Evolutionary conservation across 2,113 vertebrate species (phyloP), one percentile per base, ranked within the genome.

Genomic region (Lepidothrix coronata): DNA sequence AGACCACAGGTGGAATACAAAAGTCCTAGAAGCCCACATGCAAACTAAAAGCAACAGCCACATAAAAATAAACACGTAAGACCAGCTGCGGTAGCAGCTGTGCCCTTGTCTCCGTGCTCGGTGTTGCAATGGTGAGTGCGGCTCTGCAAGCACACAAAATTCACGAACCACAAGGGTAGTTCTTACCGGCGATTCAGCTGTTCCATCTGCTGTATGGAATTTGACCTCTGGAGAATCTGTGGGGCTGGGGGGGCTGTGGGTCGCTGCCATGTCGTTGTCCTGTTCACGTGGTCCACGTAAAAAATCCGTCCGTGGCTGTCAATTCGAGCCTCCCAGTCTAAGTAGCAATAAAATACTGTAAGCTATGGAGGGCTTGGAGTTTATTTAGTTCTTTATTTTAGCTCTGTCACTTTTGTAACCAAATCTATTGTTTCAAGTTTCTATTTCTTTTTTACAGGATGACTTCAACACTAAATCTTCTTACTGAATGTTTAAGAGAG

Each of bases 161-260:
- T 22, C 62, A 51, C 14, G 13, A n/a, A 35, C 41, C 57, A 24
- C 57, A 25, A 8, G 15, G 59, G 15, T 2, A 25, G 6, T 30
- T 51, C 98, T 97, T 67, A 99, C 99, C 99, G 98, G 96, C 99
- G 98, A 96, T 99, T 99, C 88, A 99, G 98, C 97, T 99, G 99
- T 89, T 99, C 99, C 99, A 99, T 99, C 91, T 99, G 99, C 98
- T 99, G 99, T 43, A 99, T 99, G 94, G 99, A 99, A 97, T 99
- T 99, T 31, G 99, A 99, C 62, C 99, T 98, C 95, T 99, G 99
- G 74, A 99, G 98, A 63, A 99, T 99, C 98, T 99, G 99, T 0
- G 99, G 99, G 72, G 99, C 99, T 0, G 99, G 99, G 27, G 99
- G 99, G 20, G 98, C 99, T 4, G 99, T 99, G 25, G 99, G 99